Percentiles rank a stretch among this genome's conserved stretches.
phyloP scores from a whole-genome alignment of 2,888 invertebrate genomes.

The Drosophila tanythrix region DNA sequence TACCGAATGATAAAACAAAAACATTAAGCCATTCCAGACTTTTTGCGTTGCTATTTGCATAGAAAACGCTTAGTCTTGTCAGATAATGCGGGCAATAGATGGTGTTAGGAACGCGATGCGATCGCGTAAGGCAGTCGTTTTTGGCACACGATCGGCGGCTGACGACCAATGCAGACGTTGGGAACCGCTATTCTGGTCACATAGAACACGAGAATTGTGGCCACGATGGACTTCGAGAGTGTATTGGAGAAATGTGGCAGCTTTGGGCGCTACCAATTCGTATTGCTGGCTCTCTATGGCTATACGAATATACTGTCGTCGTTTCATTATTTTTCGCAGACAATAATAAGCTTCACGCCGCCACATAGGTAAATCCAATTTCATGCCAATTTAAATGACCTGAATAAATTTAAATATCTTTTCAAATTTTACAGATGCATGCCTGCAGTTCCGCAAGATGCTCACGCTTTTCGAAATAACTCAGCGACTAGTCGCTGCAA shows the following conservation, averaged over 20 bases:
- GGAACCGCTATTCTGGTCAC: not conserved
- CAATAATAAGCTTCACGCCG: slow-evolving; percentile 86
- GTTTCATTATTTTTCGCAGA: slow-evolving; percentile 87
- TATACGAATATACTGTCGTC: slow-evolving; percentile 86
- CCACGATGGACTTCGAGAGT: slow-evolving; percentile 85
- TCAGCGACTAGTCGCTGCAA: slow-evolving; percentile 24
- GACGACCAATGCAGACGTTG: slow-evolving; percentile 39
- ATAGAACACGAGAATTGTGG: not conserved
- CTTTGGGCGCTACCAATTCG: slow-evolving; percentile 86
- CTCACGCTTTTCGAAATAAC: not conserved
- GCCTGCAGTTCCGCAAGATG: slow-evolving; percentile 50
- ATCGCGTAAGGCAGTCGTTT: not conserved
- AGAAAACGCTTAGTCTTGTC: not conserved
- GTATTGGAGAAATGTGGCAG: slow-evolving; percentile 86
- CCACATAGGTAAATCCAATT: slow-evolving; percentile 82
- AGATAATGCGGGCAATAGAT: slow-evolving; percentile 23
- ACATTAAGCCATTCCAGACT: not conserved
- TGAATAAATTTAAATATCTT: not conserved
- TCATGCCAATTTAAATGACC: not conserved
- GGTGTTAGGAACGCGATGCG: not conserved
- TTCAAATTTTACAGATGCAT: slow-evolving; percentile 65
- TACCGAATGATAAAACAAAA: slow-evolving; percentile 21
- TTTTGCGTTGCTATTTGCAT: slow-evolving; percentile 5
- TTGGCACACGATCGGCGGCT: slow-evolving; percentile 28
- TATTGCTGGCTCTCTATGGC: slow-evolving; percentile 86